These are phyloP conservation scores for Chrysaora quinquecirrha DNA, from an alignment of 30 jellyfish, hydroid and myxozoan species.

Conservation along the genomic window DNA sequence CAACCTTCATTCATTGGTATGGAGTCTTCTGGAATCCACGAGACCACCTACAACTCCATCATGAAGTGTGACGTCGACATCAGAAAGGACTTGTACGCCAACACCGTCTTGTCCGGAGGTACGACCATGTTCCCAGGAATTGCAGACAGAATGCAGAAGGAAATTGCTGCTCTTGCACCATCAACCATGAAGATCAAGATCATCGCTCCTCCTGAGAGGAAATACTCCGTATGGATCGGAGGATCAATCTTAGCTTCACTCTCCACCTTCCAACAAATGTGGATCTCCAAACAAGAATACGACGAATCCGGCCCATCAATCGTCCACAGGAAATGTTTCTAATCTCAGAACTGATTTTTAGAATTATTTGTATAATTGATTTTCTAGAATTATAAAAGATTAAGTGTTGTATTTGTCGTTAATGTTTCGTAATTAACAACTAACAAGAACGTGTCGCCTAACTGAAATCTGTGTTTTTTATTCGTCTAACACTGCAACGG, in stretches of 20 bases:
- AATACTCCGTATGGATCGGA: constrained; percentile 99
- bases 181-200: constrained; percentile 99
- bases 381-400: background rate
- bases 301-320: constrained; percentile 99
- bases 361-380: background rate
- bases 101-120: constrained; percentile 99
- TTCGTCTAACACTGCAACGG: too few relatives aligned
- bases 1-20: constrained; percentile 99
- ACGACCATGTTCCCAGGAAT: constrained; percentile 99
- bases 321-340: constrained; percentile 99
- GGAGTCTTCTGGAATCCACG: constrained; percentile 99
- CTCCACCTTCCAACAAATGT: constrained; percentile 99
- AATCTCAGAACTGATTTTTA: constrained; percentile 22
- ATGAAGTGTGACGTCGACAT: constrained; percentile 99
- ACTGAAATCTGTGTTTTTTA: background rate
- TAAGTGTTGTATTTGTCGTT: background rate
- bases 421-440: background rate
- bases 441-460: background rate
- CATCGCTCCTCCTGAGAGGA: constrained; percentile 99
- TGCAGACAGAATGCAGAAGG: constrained; percentile 99
- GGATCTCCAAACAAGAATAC: constrained; percentile 99
- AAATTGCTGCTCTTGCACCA: constrained; percentile 99
- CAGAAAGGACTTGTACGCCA: constrained; percentile 99
- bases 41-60: constrained; percentile 99
- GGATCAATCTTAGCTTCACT: constrained; percentile 99